Conservation (phyloP, 2,888 invertebrate species). For the Siphlonurus alternatus region DNA sequence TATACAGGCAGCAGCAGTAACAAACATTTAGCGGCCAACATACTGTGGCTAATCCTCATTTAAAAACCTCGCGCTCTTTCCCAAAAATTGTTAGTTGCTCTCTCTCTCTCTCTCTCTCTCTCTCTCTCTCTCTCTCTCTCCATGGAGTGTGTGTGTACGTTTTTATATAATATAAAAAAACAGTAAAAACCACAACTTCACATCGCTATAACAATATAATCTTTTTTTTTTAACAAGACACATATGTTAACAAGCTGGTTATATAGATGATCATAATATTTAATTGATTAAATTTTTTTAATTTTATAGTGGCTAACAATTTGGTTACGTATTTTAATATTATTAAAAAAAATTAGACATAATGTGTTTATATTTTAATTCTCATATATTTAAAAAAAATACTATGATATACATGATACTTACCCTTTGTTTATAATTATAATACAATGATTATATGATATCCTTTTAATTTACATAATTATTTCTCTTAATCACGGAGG, state of each 20-base stretch:
- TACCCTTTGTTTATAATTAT: too few species aligned
- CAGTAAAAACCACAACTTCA: not conserved
- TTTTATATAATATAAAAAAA: not conserved
- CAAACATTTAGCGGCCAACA: not conserved
- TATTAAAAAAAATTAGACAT: not conserved
- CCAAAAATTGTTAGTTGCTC: not conserved
- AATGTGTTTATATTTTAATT: not conserved
- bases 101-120: too few species aligned
- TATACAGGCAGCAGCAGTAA: too few species aligned
- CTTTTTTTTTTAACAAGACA: not conserved
- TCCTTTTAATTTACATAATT: too few species aligned
- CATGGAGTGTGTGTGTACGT: not conserved
- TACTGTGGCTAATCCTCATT: not conserved
- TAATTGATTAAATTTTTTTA: not conserved
- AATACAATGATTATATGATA: too few species aligned
- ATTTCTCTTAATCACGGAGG: too few species aligned
- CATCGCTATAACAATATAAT: not conserved
- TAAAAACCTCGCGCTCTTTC: not conserved
- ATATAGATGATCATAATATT: not conserved
- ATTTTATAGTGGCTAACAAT: not conserved
- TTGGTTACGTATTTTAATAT: not conserved
- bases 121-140: too few species aligned
- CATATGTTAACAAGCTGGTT: not conserved
- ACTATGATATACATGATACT: too few species aligned
- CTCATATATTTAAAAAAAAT: too few species aligned